Evolutionary conservation across 2,888 invertebrate genomes (phyloP), one percentile per base, ranked within the genome.

Genomic region (Nomada ferruginata): DNA sequence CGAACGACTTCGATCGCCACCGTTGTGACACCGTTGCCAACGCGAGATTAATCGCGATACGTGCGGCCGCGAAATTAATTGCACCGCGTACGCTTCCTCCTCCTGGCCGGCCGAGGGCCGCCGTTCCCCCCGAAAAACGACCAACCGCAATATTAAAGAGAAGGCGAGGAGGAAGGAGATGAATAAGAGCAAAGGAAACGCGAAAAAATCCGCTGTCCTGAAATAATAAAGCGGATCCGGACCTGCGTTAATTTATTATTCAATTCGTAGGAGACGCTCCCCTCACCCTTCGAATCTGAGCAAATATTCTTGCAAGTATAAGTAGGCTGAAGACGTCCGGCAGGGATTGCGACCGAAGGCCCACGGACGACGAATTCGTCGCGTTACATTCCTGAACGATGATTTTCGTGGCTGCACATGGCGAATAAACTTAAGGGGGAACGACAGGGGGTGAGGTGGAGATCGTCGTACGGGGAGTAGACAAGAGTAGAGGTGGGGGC

Each of bases 361-460:
- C 44, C 65, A 50, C 11, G 11, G 0, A 15, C 53, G 36, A 66
- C 50, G 72, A 57, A 61, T 66, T 66, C 47, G 72, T 66, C 63
- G 65, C 50, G 71, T 72, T 63, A 75, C 79, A 83, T 83, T 82
- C 83, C 79, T 79, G 79, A 65, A 69, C 60, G 79, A 82, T 82
- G 82, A 82, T 83, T 82, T 83, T 82, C 82, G 65, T 83, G 68
- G 29, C 59, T 64, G 63, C 82, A 75, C 68, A 78, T 68, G 80
- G 80, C 72, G 68, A 75, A 52, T 71, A 57, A n/a, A 29, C 26
- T 42, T 26, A 10, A n/a, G 66, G 7, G 47, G 10, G 15, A 47
- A 47, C 47, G 47, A 47, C 47, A 59, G 72, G 13, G 10, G 64
- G 76, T 20, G 15, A 9, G 29, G 15, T 9, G 50, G 23, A 29